Evolutionary conservation across 1,140 invertebrate genomes (phyloP).

Genomic region (Drosophila sproati): DNA sequence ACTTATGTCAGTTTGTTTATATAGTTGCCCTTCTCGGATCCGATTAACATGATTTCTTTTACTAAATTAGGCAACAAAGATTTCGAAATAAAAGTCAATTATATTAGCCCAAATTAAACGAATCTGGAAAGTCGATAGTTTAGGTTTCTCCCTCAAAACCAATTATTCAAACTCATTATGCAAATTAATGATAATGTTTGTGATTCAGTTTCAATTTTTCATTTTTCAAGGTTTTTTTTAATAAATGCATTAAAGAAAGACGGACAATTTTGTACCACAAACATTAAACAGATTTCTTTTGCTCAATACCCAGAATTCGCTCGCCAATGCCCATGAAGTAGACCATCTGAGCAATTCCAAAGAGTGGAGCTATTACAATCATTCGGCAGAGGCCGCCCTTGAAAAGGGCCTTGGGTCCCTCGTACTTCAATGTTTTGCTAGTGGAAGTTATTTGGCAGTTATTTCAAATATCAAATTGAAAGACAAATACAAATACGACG

Average conservation of each 20-base stretch:
- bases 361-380: slow-evolving; percentile 99
- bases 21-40: no score
- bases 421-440: slow-evolving; percentile 95
- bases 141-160: no score
- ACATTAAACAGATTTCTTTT: slow-evolving; percentile 40
- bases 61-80: no score
- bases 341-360: slow-evolving; percentile 99
- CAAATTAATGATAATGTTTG: no score
- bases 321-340: slow-evolving; percentile 99
- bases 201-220: no score
- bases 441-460: slow-evolving; percentile 87
- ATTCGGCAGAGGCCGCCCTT: slow-evolving; percentile 98
- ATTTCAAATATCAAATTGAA: slow-evolving; percentile 88
- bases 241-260: background rate
- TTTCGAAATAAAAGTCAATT: no score
- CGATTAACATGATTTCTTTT: no score
- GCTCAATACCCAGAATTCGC: slow-evolving; percentile 89
- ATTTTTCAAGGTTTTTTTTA: background rate
- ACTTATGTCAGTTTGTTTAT: no score
- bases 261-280: background rate
- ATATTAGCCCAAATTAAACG: no score
- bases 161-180: no score
- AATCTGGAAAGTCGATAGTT: no score
- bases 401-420: slow-evolving; percentile 97
- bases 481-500: slow-evolving; percentile 85